These are phyloP conservation scores for Limonius californicus DNA, from an alignment of 1,140 invertebrate genomes.

Conservation along the genomic window DNA sequence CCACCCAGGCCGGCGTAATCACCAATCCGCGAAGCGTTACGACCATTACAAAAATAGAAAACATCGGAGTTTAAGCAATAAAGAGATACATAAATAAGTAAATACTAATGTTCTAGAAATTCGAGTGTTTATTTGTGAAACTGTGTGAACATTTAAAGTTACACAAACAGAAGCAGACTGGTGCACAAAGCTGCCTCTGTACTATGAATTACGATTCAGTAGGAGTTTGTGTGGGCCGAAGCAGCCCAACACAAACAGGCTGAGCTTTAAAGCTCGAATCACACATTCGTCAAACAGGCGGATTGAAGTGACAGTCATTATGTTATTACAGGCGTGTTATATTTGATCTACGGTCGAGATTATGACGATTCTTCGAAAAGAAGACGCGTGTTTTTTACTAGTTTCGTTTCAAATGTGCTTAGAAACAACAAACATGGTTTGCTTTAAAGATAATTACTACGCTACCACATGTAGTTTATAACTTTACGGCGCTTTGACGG, in stretches of 20 bases:
- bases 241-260: too few relatives aligned
- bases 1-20: constrained; percentile 28
- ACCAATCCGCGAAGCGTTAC: constrained; percentile 21
- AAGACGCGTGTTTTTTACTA: constrained; percentile 25
- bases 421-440: constrained; percentile 42
- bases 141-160: constrained; percentile 41
- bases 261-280: constrained; percentile 17
- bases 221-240: too few relatives aligned
- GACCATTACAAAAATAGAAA: constrained; percentile 36
- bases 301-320: constrained; percentile 44
- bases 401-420: constrained; percentile 37
- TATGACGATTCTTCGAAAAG: constrained; percentile 40
- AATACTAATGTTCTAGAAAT: constrained; percentile 44
- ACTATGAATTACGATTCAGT: constrained; percentile 16
- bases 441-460: constrained; percentile 38
- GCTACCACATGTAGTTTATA: constrained; percentile 39
- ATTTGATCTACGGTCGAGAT: constrained; percentile 41
- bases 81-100: constrained; percentile 43
- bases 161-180: constrained; percentile 32
- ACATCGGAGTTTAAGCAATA: constrained; percentile 36
- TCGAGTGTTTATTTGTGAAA: constrained; percentile 44
- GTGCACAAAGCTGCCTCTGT: constrained; percentile 25
- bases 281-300: constrained; percentile 35
- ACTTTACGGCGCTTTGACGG: constrained; percentile 25
- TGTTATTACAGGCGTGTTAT: constrained; percentile 44